These are phyloP conservation scores for Chaenogobius annularis DNA, from an alignment of 2,113 vertebrate genomes.

Conservation along the genomic window DNA sequence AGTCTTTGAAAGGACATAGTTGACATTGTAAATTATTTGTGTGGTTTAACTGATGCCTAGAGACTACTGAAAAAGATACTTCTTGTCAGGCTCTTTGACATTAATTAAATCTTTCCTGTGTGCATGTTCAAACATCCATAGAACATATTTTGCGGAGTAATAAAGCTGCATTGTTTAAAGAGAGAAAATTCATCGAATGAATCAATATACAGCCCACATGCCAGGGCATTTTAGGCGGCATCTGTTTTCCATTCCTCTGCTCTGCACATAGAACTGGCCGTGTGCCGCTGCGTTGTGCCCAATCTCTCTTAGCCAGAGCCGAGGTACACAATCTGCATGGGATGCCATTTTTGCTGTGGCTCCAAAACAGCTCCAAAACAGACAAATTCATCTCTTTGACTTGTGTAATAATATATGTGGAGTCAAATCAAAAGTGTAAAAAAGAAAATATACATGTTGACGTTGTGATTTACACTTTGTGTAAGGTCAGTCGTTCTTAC, in stretches of 20 bases:
- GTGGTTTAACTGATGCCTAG: background rate
- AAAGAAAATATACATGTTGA: slow-evolving; percentile 4
- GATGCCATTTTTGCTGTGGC: slow-evolving; percentile 58
- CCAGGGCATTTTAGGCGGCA: slow-evolving; percentile 78
- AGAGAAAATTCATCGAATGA: slow-evolving; percentile 74
- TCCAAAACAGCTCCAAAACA: slow-evolving; percentile 39
- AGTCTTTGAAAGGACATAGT: background rate
- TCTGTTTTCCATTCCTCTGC: slow-evolving; percentile 77
- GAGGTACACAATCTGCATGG: slow-evolving; percentile 67
- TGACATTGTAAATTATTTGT: background rate
- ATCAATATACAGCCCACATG: slow-evolving; percentile 70
- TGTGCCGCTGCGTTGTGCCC: slow-evolving; percentile 60
- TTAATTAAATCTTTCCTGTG: slow-evolving; percentile 25
- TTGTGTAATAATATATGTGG: slow-evolving; percentile 42
- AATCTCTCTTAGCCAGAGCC: slow-evolving; percentile 63
- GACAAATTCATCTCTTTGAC: slow-evolving; percentile 46
- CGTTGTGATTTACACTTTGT: background rate
- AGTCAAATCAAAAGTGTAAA: slow-evolving; percentile 29
- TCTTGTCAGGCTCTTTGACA: background rate
- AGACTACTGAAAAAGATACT: background rate
- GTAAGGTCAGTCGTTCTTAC: background rate
- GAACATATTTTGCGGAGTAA: slow-evolving; percentile 66
- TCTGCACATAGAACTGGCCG: slow-evolving; percentile 72
- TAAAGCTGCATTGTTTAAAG: slow-evolving; percentile 76
- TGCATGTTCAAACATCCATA: slow-evolving; percentile 54